A percentile compares a stretch with the other conserved stretches of the same genome.
phyloP scores from a whole-genome alignment of 2,797 vertebrate species.

The Ispidina lecontei region DNA sequence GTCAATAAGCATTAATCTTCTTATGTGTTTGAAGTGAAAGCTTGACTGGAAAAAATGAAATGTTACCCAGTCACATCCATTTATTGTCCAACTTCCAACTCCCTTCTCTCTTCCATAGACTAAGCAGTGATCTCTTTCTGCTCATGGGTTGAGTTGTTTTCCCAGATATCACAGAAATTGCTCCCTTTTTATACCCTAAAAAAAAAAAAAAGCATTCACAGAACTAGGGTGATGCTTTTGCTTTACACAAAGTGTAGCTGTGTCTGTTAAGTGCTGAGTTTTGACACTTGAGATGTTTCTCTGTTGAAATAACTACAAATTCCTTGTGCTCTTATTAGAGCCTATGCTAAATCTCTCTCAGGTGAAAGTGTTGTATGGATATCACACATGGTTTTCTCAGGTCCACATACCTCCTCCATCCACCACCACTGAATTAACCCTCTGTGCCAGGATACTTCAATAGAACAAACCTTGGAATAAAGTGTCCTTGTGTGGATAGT shows the following conservation, averaged over 20 bases:
- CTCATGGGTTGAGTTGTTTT: not conserved
- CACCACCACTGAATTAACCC: rapidly evolving
- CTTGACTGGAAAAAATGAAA: not conserved
- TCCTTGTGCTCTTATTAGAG: not conserved
- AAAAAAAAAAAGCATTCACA: not conserved
- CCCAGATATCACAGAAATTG: not conserved
- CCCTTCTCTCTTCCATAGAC: not conserved
- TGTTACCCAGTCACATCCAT: not conserved
- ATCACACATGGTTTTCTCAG: not conserved
- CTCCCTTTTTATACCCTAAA: not conserved
- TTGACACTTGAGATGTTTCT: not conserved
- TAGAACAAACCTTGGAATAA: not conserved
- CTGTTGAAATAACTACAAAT: not conserved
- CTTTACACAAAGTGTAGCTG: not conserved
- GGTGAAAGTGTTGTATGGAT: not conserved
- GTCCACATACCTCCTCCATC: not conserved
- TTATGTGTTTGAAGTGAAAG: not conserved
- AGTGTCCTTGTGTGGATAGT: not conserved
- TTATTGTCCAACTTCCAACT: not conserved
- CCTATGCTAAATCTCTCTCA: not conserved
- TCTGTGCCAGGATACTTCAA: not conserved
- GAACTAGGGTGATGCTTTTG: not conserved
- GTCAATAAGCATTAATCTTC: not conserved
- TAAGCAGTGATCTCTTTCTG: not conserved
- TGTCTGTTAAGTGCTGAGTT: not conserved